Conservation (phyloP, 2,888 invertebrate species). For the Lottia gigantea region DNA sequence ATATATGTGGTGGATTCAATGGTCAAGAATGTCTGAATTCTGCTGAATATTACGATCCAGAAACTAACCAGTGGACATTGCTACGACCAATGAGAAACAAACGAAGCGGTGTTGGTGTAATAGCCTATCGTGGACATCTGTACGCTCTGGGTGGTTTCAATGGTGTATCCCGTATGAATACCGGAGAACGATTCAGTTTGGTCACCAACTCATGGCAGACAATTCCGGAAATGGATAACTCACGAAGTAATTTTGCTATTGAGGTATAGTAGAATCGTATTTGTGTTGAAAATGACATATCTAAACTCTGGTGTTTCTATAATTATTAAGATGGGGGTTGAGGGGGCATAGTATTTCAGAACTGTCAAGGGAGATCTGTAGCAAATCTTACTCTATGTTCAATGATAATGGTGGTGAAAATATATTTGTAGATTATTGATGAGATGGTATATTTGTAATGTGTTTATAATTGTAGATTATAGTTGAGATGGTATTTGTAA, state of each 20-base stretch:
- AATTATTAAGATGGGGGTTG: too few relatives aligned
- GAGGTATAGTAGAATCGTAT: too few relatives aligned
- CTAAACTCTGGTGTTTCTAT: too few relatives aligned
- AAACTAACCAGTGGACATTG: slow-evolving; percentile 66
- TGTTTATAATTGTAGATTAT: too few relatives aligned
- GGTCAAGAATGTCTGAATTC: slow-evolving; percentile 67
- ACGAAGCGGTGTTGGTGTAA: slow-evolving; percentile 91
- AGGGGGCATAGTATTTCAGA: too few relatives aligned
- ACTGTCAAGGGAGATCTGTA: too few relatives aligned
- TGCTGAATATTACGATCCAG: slow-evolving; percentile 65
- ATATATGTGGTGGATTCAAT: slow-evolving; percentile 69
- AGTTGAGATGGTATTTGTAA: too few relatives aligned
- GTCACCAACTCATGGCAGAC: slow-evolving; percentile 68
- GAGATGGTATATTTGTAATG: too few relatives aligned
- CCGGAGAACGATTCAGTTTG: slow-evolving; percentile 82
- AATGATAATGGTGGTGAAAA: too few relatives aligned
- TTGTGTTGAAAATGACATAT: too few relatives aligned
- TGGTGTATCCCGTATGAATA: slow-evolving; percentile 88
- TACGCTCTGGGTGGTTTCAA: slow-evolving; percentile 85
- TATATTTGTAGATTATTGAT: too few relatives aligned
- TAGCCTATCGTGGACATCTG: slow-evolving; percentile 83
- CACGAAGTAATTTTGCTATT: slow-evolving; percentile 67
- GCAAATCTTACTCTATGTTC: too few relatives aligned
- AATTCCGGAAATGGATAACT: slow-evolving; percentile 67
- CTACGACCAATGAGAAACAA: slow-evolving; percentile 80